Conservation (phyloP, 2,113 vertebrate species). For the Dromas ardeola region DNA sequence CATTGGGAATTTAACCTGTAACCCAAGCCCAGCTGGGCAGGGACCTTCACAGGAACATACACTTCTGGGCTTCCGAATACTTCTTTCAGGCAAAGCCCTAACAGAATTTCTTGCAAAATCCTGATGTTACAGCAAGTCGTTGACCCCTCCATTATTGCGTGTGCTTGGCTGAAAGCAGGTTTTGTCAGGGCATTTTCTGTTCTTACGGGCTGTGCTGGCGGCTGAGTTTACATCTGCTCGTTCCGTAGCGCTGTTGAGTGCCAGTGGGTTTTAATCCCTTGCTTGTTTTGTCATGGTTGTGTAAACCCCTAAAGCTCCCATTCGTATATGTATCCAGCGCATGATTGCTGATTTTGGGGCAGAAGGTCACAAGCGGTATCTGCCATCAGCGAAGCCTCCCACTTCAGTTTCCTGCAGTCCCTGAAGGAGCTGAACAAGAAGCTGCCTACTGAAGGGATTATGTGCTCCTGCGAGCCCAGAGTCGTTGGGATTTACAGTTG, state of each 20-base stretch:
- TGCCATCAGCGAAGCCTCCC: constrained; percentile 36
- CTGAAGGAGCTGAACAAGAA: constrained; percentile 56
- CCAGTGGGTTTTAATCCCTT: constrained; percentile 8
- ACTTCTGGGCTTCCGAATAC: not conserved
- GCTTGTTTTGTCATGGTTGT: not conserved
- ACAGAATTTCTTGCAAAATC: not conserved
- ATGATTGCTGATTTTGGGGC: constrained; percentile 1
- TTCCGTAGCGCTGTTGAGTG: not conserved
- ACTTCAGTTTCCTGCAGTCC: constrained; percentile 67
- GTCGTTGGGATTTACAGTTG: constrained; percentile 50
- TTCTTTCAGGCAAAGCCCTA: not conserved
- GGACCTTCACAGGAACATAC: not conserved
- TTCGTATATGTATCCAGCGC: not conserved
- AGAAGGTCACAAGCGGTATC: constrained; percentile 48
- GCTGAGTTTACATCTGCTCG: not conserved
- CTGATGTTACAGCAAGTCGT: not conserved
- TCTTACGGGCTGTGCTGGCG: not conserved
- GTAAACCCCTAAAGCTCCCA: constrained; percentile 17
- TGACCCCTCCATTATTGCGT: not conserved
- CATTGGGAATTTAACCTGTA: not conserved
- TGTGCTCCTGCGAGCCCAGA: not conserved
- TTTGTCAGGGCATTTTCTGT: not conserved
- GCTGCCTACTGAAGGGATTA: constrained; percentile 49
- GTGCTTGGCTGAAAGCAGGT: not conserved
- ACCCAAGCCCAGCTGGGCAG: not conserved